Evolutionary conservation across 2,113 vertebrate genomes (phyloP), one percentile per base, ranked within the genome.

Genomic region (Vulpes vulpes): DNA sequence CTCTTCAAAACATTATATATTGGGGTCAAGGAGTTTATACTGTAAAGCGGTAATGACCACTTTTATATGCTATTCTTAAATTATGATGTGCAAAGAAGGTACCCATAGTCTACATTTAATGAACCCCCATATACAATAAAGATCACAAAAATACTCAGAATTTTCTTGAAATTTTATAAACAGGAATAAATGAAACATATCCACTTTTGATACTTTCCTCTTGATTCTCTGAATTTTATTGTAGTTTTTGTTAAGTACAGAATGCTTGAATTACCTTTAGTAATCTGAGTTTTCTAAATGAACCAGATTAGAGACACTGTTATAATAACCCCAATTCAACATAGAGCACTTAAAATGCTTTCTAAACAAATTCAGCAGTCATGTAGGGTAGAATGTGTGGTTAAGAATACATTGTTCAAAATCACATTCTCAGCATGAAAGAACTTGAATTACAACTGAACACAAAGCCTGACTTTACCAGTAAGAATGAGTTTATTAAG

Each of bases 341-440:
- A 32, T 17, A 27, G 92, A 71, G 23, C 27, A 83, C 71, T 93
- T 62, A 62, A 81, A 65, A 60, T 64, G 10, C 49, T 90, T 91
- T 81, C 11, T 93, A 78, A 78, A 74, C 35, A 95, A 90, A 94
- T 11, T 92, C 62, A 19, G n/a, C 73, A 65, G 9, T 78, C 22
- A 20, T 11, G 1, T 91, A 67, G 22, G 55, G 25, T 90, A 51
- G 19, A 82, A 69, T 30, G 3, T 49, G 14, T 92, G 12, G 12
- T 49, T 35, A 92, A 97, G 85, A 87, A 62, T 62, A 67, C 8
- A 12, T 73, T 94, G n/a, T 84, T 94, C 62, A 89, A 82, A 96
- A 89, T 81, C 30, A 23, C 7, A 69, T 35, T 94, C 62, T 92
- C 25, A 64, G n/a, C 11, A 11, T 67, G 22, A 85, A 82, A 92